Percentiles rank a stretch among this genome's conserved stretches.
phyloP scores from a whole-genome alignment of 2,113 vertebrate species.

The Nannobrachium achirus region DNA sequence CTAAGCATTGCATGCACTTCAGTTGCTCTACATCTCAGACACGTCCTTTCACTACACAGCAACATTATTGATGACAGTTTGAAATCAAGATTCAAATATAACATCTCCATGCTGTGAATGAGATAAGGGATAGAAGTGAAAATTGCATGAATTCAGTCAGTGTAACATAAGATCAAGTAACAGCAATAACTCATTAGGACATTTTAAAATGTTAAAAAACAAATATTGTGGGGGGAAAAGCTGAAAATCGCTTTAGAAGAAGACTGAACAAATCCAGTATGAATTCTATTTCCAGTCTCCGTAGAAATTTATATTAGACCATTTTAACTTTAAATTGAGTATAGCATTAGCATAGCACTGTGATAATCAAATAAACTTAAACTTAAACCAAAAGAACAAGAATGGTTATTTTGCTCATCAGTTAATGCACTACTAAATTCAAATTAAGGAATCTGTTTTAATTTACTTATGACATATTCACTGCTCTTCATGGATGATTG shows the following conservation, averaged over 20 bases:
- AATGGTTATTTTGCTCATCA: not conserved
- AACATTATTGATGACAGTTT: not conserved
- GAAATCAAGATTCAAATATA: not conserved
- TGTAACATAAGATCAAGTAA: too few relatives aligned
- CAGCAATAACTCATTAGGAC: too few relatives aligned
- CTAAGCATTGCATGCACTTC: slow-evolving; percentile 63
- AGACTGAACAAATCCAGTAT: too few relatives aligned
- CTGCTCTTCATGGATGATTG: not conserved
- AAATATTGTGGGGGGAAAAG: too few relatives aligned
- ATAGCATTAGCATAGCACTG: too few relatives aligned
- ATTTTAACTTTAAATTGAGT: slow-evolving; percentile 24
- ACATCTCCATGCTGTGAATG: not conserved
- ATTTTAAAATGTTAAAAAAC: too few relatives aligned
- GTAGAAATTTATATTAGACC: not conserved
- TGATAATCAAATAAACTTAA: too few relatives aligned
- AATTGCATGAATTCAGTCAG: not conserved
- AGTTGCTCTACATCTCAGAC: slow-evolving; percentile 8
- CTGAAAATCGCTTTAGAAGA: too few relatives aligned
- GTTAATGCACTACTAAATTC: not conserved
- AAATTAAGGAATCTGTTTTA: slow-evolving; percentile 17
- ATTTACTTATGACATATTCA: slow-evolving; percentile 7
- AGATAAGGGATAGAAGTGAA: not conserved
- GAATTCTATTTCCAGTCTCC: too few relatives aligned
- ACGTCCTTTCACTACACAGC: not conserved
- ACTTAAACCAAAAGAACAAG: slow-evolving; percentile 6